Evolutionary conservation across 2,888 invertebrate genomes (phyloP), one percentile per base, ranked within the genome.

Genomic region (Teleogryllus oceanicus): DNA sequence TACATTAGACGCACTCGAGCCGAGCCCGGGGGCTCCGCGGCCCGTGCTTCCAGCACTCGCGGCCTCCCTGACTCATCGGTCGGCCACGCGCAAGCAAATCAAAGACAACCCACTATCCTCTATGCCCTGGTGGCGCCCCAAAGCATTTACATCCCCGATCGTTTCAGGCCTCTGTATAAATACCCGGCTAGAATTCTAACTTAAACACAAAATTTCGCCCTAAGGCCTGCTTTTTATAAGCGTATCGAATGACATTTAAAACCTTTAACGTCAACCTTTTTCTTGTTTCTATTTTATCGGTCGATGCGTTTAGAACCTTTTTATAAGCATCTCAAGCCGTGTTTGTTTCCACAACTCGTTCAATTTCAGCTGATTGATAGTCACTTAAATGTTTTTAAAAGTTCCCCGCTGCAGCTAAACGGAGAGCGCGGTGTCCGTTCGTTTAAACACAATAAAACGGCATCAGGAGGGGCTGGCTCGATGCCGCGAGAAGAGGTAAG

Each of bases 301-400:
- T 62, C 62, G 62, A 62, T 62, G 62, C n/a, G 62, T n/a, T 62
- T 62, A 62, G 62, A 62, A 62, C 16, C 13, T 18, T 62, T 62
- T 8, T 37, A 37, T 37, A 37, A 37, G 37, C 37, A 37, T 37
- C 37, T 37, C 37, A 37, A 62, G 75, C 21, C n/a, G 12, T 75
- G 75, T 24, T 77, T 77, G 77, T 77, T 77, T 77, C 49, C 49
- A n/a, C 77, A 62, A 62, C 62, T 37, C 18, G 50, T 80, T 80
- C 77, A 80, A 80, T 80, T 81, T 79, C 80, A 74, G 77, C 80
- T 80, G 81, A 81, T 81, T 79, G 78, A 81, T 81, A 62, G 80
- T 80, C 80, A 51, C 80, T 75, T 80, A 80, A 62, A 75, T 74
- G 49, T 74, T 78, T 76, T 78, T 62, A 24, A 74, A 77, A 77